Conservation (phyloP, 2,888 invertebrate species). For the Oscheius sp. region DNA sequence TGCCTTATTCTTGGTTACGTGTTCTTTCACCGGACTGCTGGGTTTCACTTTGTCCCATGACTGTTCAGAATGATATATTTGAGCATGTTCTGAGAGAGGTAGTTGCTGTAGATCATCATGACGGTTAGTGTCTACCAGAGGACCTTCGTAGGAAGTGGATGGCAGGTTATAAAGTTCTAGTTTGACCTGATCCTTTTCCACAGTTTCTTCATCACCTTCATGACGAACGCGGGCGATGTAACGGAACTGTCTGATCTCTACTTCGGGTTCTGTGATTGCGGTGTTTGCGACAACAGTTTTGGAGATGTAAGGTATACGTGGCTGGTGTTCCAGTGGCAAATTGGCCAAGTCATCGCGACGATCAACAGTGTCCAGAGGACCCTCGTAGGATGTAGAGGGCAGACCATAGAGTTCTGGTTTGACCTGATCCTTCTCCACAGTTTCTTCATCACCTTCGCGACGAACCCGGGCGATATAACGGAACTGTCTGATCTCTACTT, state of each 20-base stretch:
- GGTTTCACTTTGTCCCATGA: neutral
- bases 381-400: conserved; percentile 29
- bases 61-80: conserved; percentile 24
- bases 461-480: conserved; percentile 41
- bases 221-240: conserved; percentile 37
- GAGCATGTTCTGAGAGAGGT: conserved; percentile 34
- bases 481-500: conserved; percentile 25
- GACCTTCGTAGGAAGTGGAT: conserved; percentile 36
- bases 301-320: neutral
- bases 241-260: conserved; percentile 32
- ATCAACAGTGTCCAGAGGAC: conserved; percentile 36
- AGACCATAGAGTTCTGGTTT: conserved; percentile 36
- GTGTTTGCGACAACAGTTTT: neutral
- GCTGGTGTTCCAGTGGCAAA: neutral
- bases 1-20: neutral
- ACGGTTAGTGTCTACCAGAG: conserved; percentile 37
- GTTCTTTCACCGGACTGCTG: conserved; percentile 24
- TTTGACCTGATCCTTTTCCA: conserved; percentile 32
- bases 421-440: conserved; percentile 30
- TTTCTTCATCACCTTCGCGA: conserved; percentile 45
- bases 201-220: conserved; percentile 38
- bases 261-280: neutral
- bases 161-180: conserved; percentile 33
- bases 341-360: conserved; percentile 34
- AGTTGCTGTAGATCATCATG: conserved; percentile 32